Percentiles rank a stretch among this genome's conserved stretches.
Evolutionary conservation across 92 coral and sea anemone genomes (phyloP).

Genomic region (Phenganax marumi): DNA sequence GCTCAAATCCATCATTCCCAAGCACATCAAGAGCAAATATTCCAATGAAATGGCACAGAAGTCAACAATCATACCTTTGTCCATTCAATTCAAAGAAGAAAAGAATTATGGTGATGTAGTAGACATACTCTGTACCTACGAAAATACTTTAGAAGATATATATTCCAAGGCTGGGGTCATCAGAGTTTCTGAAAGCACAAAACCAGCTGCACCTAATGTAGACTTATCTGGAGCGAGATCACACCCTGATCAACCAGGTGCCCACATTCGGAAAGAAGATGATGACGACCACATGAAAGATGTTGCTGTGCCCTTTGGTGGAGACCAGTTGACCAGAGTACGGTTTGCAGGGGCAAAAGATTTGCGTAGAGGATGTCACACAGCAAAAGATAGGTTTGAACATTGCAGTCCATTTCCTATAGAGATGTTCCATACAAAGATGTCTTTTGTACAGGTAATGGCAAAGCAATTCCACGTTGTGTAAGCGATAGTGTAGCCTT

Average conservation of each 20-base stretch:
- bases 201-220: slow-evolving; percentile 45
- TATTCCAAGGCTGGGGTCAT: slow-evolving; percentile 51
- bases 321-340: slow-evolving; percentile 62
- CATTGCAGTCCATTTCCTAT: slow-evolving; percentile 63
- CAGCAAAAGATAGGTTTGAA: slow-evolving; percentile 59
- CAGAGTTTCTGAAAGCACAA: slow-evolving; percentile 35
- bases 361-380: slow-evolving; percentile 51
- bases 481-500: background rate
- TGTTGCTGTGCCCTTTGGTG: slow-evolving; percentile 59
- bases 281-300: slow-evolving; percentile 48
- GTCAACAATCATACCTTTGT: slow-evolving; percentile 54
- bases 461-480: background rate
- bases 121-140: slow-evolving; percentile 52
- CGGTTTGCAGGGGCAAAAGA: slow-evolving; percentile 63
- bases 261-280: slow-evolving; percentile 44
- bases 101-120: slow-evolving; percentile 58
- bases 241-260: slow-evolving; percentile 57
- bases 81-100: slow-evolving; percentile 46
- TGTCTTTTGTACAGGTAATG: slow-evolving; percentile 59
- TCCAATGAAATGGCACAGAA: slow-evolving; percentile 58
- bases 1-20: slow-evolving; percentile 50
- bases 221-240: slow-evolving; percentile 38
- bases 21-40: slow-evolving; percentile 47
- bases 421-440: slow-evolving; percentile 63
- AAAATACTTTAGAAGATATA: slow-evolving; percentile 50